Conservation (phyloP, 2,888 invertebrate genomes). For the Proisotoma minuta region DNA sequence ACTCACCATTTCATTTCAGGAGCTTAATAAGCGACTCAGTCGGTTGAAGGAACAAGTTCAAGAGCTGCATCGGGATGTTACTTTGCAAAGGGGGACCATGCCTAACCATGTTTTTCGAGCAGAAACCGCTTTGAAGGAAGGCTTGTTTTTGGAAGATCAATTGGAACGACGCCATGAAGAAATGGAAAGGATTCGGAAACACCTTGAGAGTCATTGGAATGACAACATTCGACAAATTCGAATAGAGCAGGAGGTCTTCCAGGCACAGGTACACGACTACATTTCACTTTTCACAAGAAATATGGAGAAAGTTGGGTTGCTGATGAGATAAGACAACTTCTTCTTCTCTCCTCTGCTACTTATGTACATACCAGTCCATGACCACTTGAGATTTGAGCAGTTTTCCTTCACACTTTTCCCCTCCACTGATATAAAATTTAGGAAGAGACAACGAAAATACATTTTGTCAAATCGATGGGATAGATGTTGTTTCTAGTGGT, state of each 20-base stretch:
- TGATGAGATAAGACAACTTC: not conserved
- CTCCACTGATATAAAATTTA: not conserved
- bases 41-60: conserved; percentile 62
- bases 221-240: conserved; percentile 66
- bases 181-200: conserved; percentile 58
- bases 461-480: conserved; percentile 3
- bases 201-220: conserved; percentile 66
- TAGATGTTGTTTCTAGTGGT: not conserved
- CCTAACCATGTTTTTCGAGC: conserved; percentile 31
- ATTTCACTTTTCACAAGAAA: not conserved
- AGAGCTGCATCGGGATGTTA: conserved; percentile 66
- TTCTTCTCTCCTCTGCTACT: not conserved
- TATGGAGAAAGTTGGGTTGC: no score
- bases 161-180: conserved; percentile 61
- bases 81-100: conserved; percentile 61
- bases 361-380: no score
- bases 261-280: conserved; percentile 53
- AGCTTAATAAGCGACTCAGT: conserved; percentile 60
- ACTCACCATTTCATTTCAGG: conserved; percentile 53
- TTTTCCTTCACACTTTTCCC: not conserved
- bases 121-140: conserved; percentile 59
- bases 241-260: conserved; percentile 65
- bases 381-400: no score
- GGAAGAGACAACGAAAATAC: conserved; percentile 1
- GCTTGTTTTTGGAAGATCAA: conserved; percentile 59